Conservation (phyloP, 2,113 vertebrate species). For the Phrynosoma platyrhinos region DNA sequence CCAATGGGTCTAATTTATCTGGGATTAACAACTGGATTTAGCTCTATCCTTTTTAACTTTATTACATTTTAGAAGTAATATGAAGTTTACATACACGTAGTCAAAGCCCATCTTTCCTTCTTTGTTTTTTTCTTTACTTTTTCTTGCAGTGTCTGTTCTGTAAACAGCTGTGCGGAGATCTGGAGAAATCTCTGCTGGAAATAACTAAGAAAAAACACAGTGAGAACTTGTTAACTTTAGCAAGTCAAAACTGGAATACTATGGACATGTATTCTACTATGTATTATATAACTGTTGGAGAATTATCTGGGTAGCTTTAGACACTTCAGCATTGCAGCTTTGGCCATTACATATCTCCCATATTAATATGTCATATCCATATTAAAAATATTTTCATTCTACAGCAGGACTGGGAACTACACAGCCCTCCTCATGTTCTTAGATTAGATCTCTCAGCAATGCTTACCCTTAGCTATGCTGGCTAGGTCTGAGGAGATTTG, state of each 20-base stretch:
- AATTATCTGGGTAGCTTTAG: background rate
- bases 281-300: too few species aligned
- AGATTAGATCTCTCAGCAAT: background rate
- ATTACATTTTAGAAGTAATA: background rate
- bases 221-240: constrained; percentile 9
- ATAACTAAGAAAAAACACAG: constrained; percentile 33
- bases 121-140: background rate
- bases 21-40: background rate
- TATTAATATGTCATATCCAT: background rate
- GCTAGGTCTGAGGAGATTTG: too few species aligned
- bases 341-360: background rate
- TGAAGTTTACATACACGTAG: constrained; percentile 33
- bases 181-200: constrained; percentile 3
- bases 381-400: background rate
- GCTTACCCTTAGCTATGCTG: too few species aligned
- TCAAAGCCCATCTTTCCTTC: constrained; percentile 2
- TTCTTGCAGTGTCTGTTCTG: constrained; percentile 41
- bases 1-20: too few species aligned
- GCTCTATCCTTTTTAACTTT: background rate
- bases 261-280: too few species aligned
- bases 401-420: too few species aligned
- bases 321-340: background rate
- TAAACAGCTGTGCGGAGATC: constrained; percentile 48
- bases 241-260: background rate
- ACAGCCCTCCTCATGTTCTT: too few species aligned